Evolutionary conservation across 2,888 invertebrate species (phyloP).

Genomic region (Drosophila austrosaltans): DNA sequence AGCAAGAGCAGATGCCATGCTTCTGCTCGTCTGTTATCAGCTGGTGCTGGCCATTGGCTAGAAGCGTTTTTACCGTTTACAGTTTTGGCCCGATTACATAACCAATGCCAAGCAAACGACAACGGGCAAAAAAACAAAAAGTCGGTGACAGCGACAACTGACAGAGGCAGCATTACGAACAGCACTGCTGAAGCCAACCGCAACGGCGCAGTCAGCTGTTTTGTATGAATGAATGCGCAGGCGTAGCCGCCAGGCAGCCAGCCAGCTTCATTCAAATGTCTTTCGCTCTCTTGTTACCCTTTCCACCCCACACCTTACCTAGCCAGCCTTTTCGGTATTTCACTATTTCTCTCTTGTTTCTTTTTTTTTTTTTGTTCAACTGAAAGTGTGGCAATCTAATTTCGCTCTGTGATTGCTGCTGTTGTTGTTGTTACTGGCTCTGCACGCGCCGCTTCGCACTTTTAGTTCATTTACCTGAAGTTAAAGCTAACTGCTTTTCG

Average conservation of each 20-base stretch:
- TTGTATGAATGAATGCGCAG: conserved; percentile 37
- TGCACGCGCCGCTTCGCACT: conserved; percentile 64
- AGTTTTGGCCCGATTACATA: conserved; percentile 22
- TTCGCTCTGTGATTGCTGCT: conserved; percentile 56
- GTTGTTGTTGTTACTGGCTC: conserved; percentile 40
- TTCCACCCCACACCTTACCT: not conserved
- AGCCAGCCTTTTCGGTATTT: not conserved
- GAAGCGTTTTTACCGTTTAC: conserved; percentile 35
- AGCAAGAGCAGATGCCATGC: conserved; percentile 6
- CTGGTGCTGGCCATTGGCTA: conserved; percentile 39
- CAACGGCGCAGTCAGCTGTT: conserved; percentile 8
- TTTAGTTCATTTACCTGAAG: conserved; percentile 73
- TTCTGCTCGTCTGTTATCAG: not conserved
- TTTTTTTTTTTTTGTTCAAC: conserved; percentile 19
- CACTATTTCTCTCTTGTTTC: conserved; percentile 16
- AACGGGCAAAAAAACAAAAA: conserved; percentile 2
- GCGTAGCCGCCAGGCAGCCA: conserved; percentile 12
- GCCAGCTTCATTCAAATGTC: conserved; percentile 5
- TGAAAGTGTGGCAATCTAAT: conserved; percentile 74
- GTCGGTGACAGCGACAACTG: not conserved
- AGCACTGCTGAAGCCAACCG: not conserved
- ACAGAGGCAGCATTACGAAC: not conserved
- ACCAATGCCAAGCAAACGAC: not conserved
- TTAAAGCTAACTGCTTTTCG: conserved; percentile 41
- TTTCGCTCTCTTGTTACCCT: not conserved